A percentile compares a stretch with the other conserved stretches of the same genome.
Evolutionary conservation across 2,888 invertebrate species (phyloP).

Genomic region (Parascotia fuliginaria): DNA sequence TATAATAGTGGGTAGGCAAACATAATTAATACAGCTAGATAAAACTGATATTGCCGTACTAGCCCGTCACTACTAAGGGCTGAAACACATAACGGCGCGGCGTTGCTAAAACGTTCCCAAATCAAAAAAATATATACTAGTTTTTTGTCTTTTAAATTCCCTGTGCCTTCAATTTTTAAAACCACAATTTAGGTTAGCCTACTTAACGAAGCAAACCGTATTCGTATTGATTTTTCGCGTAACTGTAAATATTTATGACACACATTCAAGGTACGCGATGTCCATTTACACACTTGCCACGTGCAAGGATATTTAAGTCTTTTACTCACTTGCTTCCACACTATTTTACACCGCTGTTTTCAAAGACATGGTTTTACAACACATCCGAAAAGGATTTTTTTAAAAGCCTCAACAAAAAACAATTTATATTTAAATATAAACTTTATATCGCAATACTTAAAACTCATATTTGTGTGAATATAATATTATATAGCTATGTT

Average conservation of each 20-base stretch:
- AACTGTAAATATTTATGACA: background rate
- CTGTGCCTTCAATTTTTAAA: no score
- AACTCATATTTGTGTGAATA: slow-evolving; percentile 16
- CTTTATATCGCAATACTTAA: slow-evolving; percentile 23
- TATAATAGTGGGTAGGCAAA: no score
- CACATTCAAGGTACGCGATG: background rate
- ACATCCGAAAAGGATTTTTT: slow-evolving; percentile 54
- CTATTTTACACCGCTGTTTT: slow-evolving; percentile 26
- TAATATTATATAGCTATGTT: slow-evolving; percentile 25
- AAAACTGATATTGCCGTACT: no score
- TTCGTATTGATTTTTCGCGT: background rate
- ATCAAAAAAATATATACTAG: no score
- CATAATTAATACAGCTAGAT: no score
- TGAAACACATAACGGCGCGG: no score
- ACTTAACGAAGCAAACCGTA: background rate
- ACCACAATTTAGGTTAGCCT: no score
- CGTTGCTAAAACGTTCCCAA: no score
- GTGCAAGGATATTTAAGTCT: slow-evolving; percentile 3
- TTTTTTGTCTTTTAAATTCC: no score
- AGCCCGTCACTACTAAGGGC: no score
- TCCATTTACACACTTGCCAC: slow-evolving; percentile 1
- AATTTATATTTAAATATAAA: slow-evolving; percentile 29
- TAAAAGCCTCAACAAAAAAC: slow-evolving; percentile 41
- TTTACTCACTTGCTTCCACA: slow-evolving; percentile 1
- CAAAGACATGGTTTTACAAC: slow-evolving; percentile 34